Base-by-base conservation (phyloP, 2,797 vertebrate genomes). In the Paguma larvata region DNA sequence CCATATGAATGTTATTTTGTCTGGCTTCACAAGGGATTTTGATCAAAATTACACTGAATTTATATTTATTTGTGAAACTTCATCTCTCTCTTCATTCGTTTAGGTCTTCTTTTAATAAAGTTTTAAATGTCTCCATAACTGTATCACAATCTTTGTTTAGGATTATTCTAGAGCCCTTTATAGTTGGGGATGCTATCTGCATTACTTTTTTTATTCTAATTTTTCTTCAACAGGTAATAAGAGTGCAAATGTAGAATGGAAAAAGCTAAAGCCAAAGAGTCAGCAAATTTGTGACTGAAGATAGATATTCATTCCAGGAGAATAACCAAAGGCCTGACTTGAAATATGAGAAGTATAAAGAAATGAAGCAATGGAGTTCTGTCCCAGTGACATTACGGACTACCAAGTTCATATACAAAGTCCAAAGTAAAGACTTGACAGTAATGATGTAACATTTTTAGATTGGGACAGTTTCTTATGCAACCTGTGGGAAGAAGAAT, bases 21-120 rank as follows among this genome's bases (percentile, higher is more conserved):
- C 34, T 84, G 73, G 25, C 78, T 89, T 73, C 62, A 88, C 12
- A 30, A 32, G 23, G 32, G 9, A 62, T 83, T 88, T 88, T 92
- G 21, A 53, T 32, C 88, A 4, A 89, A 95, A 79, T 25, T 34
- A 89, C 30, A 85, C 8, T 44, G 32, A 92, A 79, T 59, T 65
- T 83, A 51, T 59, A 62, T 78, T 77, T 48, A 92, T 44, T 56
- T 51, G 25, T 63, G 34, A 32, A 78, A 72, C 21, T 68, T 41
- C 6, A 85, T 41, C 12, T 51, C 11, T 82, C 2, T 10, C 18
- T 86, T 41, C 32, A 65, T 48, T 75, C 44, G 38, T 48, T 44
- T 44, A 80, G 23, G 63, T 80, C 32, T 77, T 95, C 32, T 96
- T 73, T 91, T 51, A 91, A 63, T 83, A 19, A 86, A 93, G 21